These are phyloP conservation scores for Lepilemur ruficaudatus DNA, from an alignment of 2,797 vertebrate genomes.

Conservation along the genomic window DNA sequence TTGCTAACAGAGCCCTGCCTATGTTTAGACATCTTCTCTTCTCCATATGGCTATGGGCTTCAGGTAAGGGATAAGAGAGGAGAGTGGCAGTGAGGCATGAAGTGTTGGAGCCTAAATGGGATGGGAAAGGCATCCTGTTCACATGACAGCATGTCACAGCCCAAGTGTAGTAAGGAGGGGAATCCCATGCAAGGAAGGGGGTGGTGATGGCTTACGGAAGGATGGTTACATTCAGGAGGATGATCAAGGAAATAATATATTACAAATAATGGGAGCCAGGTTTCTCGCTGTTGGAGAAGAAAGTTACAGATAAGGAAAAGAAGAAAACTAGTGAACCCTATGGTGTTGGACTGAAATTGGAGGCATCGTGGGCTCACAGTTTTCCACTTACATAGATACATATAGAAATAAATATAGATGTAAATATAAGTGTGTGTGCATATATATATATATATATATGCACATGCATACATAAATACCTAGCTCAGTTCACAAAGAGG, in stretches of 20 bases:
- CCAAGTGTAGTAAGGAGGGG: not conserved
- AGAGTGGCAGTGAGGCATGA: not conserved
- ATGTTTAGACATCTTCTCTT: not conserved
- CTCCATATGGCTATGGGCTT: not conserved
- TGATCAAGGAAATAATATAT: not conserved
- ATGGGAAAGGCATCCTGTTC: not conserved
- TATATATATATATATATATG: not conserved
- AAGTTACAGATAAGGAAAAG: not conserved
- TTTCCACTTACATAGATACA: not conserved
- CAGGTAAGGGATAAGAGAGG: not conserved
- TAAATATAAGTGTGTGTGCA: not conserved
- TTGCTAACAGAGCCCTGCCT: not conserved
- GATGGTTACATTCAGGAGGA: not conserved
- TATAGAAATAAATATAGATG: not conserved
- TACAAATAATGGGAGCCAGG: not conserved
- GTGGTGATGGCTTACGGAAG: not conserved
- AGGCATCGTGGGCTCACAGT: not conserved
- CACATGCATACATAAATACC: not conserved
- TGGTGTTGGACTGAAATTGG: not conserved
- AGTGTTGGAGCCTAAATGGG: not conserved
- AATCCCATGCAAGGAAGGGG: not conserved
- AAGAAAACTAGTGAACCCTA: not conserved
- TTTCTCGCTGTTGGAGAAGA: not conserved
- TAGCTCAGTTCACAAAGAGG: not conserved
- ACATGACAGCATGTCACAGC: not conserved